Percentiles rank a stretch among this genome's conserved stretches.
Evolutionary conservation across 2,888 invertebrate species (phyloP).

Genomic region (Lapara coniferarum): DNA sequence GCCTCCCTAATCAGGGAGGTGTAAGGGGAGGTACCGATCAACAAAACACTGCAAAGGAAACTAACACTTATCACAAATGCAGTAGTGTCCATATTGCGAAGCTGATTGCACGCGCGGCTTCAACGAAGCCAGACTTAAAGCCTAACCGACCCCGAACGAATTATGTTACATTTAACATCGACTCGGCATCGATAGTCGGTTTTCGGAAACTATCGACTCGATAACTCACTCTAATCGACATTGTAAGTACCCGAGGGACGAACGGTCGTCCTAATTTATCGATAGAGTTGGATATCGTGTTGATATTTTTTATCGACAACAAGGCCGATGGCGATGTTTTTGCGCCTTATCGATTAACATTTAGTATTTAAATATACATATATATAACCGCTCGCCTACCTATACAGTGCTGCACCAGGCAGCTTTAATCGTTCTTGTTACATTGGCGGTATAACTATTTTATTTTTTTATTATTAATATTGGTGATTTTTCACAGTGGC

Average conservation of each 20-base stretch:
- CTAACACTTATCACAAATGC: constrained; percentile 69
- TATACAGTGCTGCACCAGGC: constrained; percentile 27
- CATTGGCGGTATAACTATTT: constrained; percentile 15
- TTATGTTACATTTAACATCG: constrained; percentile 37
- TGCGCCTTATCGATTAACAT: constrained; percentile 18
- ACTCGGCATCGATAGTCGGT: constrained; percentile 18
- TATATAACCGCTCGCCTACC: constrained; percentile 24
- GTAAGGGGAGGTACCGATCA: constrained; percentile 6
- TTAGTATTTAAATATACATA: constrained; percentile 23
- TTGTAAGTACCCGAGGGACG: constrained; percentile 11
- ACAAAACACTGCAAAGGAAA: constrained; percentile 51
- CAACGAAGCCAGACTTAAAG: constrained; percentile 43
- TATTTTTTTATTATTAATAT: constrained; percentile 31
- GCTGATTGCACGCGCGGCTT: constrained; percentile 49
- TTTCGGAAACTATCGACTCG: constrained; percentile 12
- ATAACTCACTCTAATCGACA: constrained; percentile 11
- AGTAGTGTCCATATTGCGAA: constrained; percentile 53
- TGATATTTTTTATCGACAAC: constrained; percentile 1
- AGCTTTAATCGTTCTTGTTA: constrained; percentile 19
- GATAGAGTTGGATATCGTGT: constrained; percentile 10
- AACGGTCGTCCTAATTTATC: constrained; percentile 11
- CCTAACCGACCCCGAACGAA: constrained; percentile 55
- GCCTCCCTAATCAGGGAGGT: background rate
- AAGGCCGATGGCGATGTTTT: background rate
- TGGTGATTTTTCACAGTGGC: constrained; percentile 36